These are phyloP conservation scores for Cydia strobilella DNA, from an alignment of 1,140 invertebrate genomes.

Conservation along the genomic window DNA sequence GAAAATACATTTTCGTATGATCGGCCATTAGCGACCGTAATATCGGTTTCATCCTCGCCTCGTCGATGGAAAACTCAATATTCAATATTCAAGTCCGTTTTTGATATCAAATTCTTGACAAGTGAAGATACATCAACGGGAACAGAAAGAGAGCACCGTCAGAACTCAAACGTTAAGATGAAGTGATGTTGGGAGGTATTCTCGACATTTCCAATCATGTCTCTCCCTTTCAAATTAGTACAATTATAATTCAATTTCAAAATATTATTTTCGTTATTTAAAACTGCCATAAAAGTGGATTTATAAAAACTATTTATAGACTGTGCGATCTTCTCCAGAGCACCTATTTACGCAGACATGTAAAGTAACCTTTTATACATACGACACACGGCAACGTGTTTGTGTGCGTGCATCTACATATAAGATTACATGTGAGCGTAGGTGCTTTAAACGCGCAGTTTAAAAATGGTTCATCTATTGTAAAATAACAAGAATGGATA, in stretches of 20 bases:
- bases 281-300: background rate
- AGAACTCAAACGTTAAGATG: conserved; percentile 33
- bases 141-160: conserved; percentile 19
- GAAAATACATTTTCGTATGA: background rate
- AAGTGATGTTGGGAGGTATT: conserved; percentile 56
- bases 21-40: background rate
- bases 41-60: background rate
- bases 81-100: conserved; percentile 32
- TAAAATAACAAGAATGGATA: background rate
- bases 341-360: no score
- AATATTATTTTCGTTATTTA: background rate
- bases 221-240: conserved; percentile 35
- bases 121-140: conserved; percentile 5
- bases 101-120: conserved; percentile 48
- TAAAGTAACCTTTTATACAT: no score
- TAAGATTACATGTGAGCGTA: no score
- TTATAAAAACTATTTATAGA: no score
- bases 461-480: background rate
- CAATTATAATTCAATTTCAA: background rate
- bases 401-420: no score
- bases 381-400: no score
- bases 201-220: conserved; percentile 51
- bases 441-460: no score
- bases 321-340: no score
- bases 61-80: background rate